Evolutionary conservation across 2,888 invertebrate genomes (phyloP).

Genomic region (Chrysotoxum bicinctum): DNA sequence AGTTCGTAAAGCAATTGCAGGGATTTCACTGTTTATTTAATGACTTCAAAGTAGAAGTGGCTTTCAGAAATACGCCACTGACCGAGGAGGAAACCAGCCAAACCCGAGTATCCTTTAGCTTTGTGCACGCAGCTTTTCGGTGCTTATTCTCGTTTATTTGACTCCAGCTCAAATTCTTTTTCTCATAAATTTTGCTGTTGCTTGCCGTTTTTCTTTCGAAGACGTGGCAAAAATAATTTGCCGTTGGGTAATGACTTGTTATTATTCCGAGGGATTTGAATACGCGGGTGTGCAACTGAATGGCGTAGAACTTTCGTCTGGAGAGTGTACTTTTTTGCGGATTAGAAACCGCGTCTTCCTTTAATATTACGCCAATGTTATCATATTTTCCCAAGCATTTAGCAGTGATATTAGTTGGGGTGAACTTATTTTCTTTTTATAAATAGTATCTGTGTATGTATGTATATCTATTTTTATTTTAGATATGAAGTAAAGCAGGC

Average conservation of each 20-base stretch:
- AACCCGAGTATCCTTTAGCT: slow-evolving; percentile 29
- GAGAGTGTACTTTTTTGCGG: slow-evolving; percentile 34
- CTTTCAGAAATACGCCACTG: slow-evolving; percentile 36
- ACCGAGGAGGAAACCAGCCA: slow-evolving; percentile 36
- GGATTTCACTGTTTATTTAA: slow-evolving; percentile 61
- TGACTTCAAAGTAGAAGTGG: slow-evolving; percentile 29
- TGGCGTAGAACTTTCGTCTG: not conserved
- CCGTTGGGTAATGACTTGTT: slow-evolving; percentile 65
- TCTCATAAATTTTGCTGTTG: slow-evolving; percentile 41
- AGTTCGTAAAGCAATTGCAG: slow-evolving; percentile 21
- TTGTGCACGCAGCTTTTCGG: slow-evolving; percentile 1
- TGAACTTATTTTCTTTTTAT: not conserved
- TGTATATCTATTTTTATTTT: not conserved
- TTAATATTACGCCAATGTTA: not conserved
- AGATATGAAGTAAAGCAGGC: not conserved
- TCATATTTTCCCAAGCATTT: not conserved
- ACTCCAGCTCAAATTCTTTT: slow-evolving; percentile 27
- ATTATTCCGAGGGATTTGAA: slow-evolving; percentile 39
- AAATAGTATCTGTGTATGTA: no score
- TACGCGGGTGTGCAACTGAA: slow-evolving; percentile 2
- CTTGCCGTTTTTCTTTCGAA: slow-evolving; percentile 37
- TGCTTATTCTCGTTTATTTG: slow-evolving; percentile 45
- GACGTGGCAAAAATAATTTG: slow-evolving; percentile 56
- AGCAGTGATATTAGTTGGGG: not conserved
- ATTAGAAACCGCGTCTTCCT: not conserved